phyloP scores from a whole-genome alignment of 2,888 invertebrate genomes.

The Anoplius nigerrimus region DNA sequence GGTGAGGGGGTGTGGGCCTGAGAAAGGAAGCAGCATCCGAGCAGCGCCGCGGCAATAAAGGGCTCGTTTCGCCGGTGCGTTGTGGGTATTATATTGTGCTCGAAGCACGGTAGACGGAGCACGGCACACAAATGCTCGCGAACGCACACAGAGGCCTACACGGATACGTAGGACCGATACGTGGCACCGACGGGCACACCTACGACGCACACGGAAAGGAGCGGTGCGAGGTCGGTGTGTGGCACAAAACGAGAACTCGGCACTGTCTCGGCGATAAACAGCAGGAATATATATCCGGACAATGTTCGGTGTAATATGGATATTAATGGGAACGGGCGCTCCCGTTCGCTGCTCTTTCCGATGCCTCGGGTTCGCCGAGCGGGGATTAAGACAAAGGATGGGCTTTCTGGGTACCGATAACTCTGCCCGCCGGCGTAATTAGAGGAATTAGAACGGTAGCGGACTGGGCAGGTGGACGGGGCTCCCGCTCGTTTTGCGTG shows the following conservation, averaged over 20 bases:
- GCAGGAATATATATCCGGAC: slow-evolving; percentile 34
- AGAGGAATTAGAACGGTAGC: too few relatives aligned
- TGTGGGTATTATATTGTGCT: slow-evolving; percentile 49
- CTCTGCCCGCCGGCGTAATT: too few relatives aligned
- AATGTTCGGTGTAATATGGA: slow-evolving; percentile 26
- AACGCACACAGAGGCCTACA: slow-evolving; percentile 3
- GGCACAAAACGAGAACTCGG: neutral
- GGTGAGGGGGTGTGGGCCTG: slow-evolving; percentile 58
- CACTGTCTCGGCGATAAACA: slow-evolving; percentile 47
- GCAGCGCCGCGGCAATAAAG: slow-evolving; percentile 65
- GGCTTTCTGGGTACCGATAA: too few relatives aligned
- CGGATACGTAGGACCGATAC: slow-evolving; percentile 2
- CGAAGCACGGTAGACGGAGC: slow-evolving; percentile 34
- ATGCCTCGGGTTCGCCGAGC: too few relatives aligned
- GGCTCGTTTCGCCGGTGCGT: slow-evolving; percentile 60
- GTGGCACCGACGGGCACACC: slow-evolving; percentile 9
- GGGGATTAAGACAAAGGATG: too few relatives aligned
- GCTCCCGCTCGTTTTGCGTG: too few relatives aligned
- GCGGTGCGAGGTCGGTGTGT: neutral
- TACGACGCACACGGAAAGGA: neutral
- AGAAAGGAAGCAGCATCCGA: slow-evolving; percentile 73
- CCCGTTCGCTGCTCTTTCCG: too few relatives aligned
- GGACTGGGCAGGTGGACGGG: too few relatives aligned
- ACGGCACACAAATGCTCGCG: too few relatives aligned
- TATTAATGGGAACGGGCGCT: slow-evolving; percentile 1